Base-by-base conservation (phyloP, 2,888 invertebrate species). In the Cryptophagus acutangulus region DNA sequence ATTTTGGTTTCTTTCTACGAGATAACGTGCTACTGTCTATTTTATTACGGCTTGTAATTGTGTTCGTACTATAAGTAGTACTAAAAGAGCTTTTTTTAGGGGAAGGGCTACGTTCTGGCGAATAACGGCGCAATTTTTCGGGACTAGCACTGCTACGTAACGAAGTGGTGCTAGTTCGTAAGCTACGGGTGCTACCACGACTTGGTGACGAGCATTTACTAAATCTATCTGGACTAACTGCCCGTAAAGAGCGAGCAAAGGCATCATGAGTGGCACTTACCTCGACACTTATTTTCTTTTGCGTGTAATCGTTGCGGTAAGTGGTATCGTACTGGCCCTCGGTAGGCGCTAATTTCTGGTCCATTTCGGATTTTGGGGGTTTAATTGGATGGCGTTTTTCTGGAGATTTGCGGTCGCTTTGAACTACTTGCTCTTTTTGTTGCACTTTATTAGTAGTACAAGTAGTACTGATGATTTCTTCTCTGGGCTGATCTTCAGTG, bases 241-340 rank as follows among this genome's bases (percentile, higher is more conserved):
- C 75, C 17, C 87, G 75, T 33, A 87, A 68, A 3, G 84, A 81
- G 41, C 82, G 77, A 0, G 83, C 86, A 73, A 86, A 87, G 1
- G 84, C 84, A 51, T 84, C 81, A 58, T 87, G 87, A 1, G 83
- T 77, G 1, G 85, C 80, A 59, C 84, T 84, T 54, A 76, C 73
- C 39, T 83, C 82, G 25, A 76, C 75, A 49, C 78, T 80, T 14
- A 81, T 75, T 40, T 66, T 63, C 49, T 74, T 77, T 34, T 72
- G 74, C 2, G 71, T 69, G 51, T 70, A 80, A 51, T 80, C 78
- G 25, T 72, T 69, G 53, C 76, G 72, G 51, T 81, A 80, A 0
- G 80, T 80, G 2, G 80, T 79, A 52, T 76, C 73, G 58, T 79
- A 78, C 45, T 77, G 70, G 2, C 63, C 71, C 39, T 74, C 70